Conservation (phyloP, 1,140 invertebrate genomes). For the Brachionus manjavacas region DNA sequence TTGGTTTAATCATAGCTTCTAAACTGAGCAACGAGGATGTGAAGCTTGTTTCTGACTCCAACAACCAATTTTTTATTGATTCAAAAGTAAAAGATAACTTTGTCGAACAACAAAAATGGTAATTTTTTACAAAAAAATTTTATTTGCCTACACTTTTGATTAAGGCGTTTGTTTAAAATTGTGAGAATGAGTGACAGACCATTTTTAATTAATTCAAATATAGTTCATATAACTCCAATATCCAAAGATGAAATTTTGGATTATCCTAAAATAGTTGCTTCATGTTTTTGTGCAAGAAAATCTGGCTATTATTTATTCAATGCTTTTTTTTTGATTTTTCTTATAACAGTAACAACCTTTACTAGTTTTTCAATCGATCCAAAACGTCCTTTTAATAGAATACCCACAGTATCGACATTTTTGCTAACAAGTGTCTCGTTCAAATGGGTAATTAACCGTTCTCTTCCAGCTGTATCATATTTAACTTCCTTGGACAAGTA, state of each 20-base stretch:
- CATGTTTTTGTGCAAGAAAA: conserved; percentile 17
- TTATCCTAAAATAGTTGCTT: conserved; percentile 30
- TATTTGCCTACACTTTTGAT: not conserved
- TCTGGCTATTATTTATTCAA: conserved; percentile 28
- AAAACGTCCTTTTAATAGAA: conserved; percentile 50
- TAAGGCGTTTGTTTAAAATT: conserved; percentile 19
- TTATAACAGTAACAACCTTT: conserved; percentile 24
- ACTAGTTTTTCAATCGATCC: conserved; percentile 53
- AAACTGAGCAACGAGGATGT: not conserved
- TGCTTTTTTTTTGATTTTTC: conserved; percentile 27
- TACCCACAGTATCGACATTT: conserved; percentile 5
- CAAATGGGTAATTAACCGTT: conserved; percentile 26
- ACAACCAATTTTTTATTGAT: not conserved
- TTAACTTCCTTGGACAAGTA: conserved; percentile 37
- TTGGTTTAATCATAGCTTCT: not conserved
- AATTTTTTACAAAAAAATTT: not conserved
- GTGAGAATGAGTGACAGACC: not conserved
- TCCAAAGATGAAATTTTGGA: not conserved
- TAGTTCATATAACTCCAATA: not conserved
- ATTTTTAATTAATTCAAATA: not conserved
- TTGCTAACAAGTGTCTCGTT: conserved; percentile 1
- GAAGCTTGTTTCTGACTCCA: not conserved
- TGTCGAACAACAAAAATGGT: conserved; percentile 39
- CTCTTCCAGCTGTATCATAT: conserved; percentile 34
- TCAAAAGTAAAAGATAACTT: not conserved